These are phyloP conservation scores for Acanthosoma haemorrhoidale DNA, from an alignment of 2,888 invertebrate species.

Conservation along the genomic window DNA sequence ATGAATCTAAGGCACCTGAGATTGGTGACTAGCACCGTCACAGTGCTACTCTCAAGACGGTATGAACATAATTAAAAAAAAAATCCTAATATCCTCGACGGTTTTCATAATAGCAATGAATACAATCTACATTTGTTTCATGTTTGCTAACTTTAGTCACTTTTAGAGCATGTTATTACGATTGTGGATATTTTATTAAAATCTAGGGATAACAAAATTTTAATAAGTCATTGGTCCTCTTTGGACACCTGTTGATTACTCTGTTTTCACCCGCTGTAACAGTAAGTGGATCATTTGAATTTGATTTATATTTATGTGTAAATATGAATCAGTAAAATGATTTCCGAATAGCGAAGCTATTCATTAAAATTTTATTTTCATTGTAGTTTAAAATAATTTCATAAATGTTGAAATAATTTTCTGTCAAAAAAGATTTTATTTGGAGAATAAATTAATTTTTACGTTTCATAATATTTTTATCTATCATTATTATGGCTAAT, in stretches of 20 bases:
- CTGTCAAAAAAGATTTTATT: not conserved
- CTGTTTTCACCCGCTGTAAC: not conserved
- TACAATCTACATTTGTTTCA: too few relatives aligned
- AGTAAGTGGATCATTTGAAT: not conserved
- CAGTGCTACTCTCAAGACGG: too few relatives aligned
- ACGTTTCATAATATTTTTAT: not conserved
- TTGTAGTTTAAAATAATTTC: not conserved
- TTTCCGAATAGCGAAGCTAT: not conserved
- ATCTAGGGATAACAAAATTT: too few relatives aligned
- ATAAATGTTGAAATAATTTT: not conserved
- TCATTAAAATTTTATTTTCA: not conserved
- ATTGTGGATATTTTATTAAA: too few relatives aligned
- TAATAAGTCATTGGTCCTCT: not conserved
- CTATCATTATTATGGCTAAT: too few relatives aligned
- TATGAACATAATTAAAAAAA: too few relatives aligned
- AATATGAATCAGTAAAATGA: not conserved
- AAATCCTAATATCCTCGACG: too few relatives aligned
- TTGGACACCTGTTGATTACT: not conserved
- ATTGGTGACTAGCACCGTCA: too few relatives aligned
- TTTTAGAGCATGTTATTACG: too few relatives aligned
- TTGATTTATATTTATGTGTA: not conserved
- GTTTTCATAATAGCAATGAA: too few relatives aligned
- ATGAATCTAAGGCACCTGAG: too few relatives aligned
- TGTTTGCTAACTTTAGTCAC: too few relatives aligned
- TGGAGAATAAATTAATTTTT: not conserved